Base-by-base conservation (phyloP, 1,140 invertebrate species). In the Nebria ingens region DNA sequence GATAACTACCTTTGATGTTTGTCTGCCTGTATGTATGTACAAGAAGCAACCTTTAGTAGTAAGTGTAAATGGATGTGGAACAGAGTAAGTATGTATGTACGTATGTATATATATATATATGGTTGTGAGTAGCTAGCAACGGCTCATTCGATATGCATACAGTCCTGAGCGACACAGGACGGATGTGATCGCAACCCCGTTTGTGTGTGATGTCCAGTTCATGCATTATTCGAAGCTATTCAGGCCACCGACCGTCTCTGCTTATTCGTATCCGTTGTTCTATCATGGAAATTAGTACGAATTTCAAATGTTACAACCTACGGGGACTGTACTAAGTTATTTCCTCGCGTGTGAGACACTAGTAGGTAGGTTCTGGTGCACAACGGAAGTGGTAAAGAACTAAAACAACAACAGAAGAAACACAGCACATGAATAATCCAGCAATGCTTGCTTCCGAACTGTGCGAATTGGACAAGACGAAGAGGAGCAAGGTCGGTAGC, bases 201-300 rank as follows among this genome's bases (percentile, higher is more conserved):
- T 54, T 54, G n/a, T n/a, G n/a, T n/a, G n/a, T n/a, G n/a, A n/a
- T n/a, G 54, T 55, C 49, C 51, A 53, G 54, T 59, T 59, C 58
- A 59, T 59, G 58, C 58, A 59, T 59, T 56, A 59, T 59, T 59
- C 58, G 29, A 55, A 51, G 56, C 58, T 55, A 56, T 49, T 54
- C 54, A 49, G 54, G 56, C 1, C 51, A n/a, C 54, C n/a, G n/a
- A n/a, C n/a, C n/a, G n/a, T n/a, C n/a, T n/a, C n/a, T n/a, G n/a
- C n/a, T n/a, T n/a, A 50, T 52, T 52, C 52, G 56, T 55, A 53
- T 51, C 21, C 38, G 34, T 19, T 34, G 40, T 34, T 59, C 58
- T 59, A 53, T 59, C 58, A 59, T 59, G 58, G 54, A 59, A 59
- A 59, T 59, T 59, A 59, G 58, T 54, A 45, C 9, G 40, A 45